Evolutionary conservation across 2,888 invertebrate species (phyloP).

Genomic region (Aleiodes testaceus): DNA sequence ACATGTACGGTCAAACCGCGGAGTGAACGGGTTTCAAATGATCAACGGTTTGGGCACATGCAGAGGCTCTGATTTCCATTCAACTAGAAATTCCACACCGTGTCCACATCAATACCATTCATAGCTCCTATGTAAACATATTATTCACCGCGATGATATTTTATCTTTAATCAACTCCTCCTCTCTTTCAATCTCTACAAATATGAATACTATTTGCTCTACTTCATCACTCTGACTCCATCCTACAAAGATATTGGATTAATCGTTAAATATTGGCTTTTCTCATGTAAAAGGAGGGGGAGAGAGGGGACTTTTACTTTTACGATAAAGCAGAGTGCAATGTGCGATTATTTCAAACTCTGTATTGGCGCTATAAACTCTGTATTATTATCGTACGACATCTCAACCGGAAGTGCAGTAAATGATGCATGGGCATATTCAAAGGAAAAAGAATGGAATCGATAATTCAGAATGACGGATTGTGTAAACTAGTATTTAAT

Average conservation of each 20-base stretch:
- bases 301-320: slow-evolving; percentile 47
- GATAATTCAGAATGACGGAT: slow-evolving; percentile 17
- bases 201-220: no score
- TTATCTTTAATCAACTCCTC: slow-evolving; percentile 27
- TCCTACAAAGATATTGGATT: not conserved
- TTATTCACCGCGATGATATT: not conserved
- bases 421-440: slow-evolving; percentile 37
- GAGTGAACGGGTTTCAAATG: slow-evolving; percentile 19
- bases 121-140: not conserved
- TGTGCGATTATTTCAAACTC: slow-evolving; percentile 46
- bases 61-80: slow-evolving; percentile 5
- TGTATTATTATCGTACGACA: slow-evolving; percentile 18
- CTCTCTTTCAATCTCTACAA: not conserved
- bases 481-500: slow-evolving; percentile 28
- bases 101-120: slow-evolving; percentile 6
- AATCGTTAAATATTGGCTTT: slow-evolving; percentile 53
- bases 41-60: slow-evolving; percentile 1
- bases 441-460: not conserved
- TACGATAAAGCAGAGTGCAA: slow-evolving; percentile 51
- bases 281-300: slow-evolving; percentile 42
- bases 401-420: slow-evolving; percentile 33
- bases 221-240: not conserved
- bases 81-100: slow-evolving; percentile 1
- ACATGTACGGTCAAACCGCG: slow-evolving; percentile 2
- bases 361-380: slow-evolving; percentile 21